Base-by-base conservation (phyloP, 2,113 vertebrate species). In the Lathamus discolor region DNA sequence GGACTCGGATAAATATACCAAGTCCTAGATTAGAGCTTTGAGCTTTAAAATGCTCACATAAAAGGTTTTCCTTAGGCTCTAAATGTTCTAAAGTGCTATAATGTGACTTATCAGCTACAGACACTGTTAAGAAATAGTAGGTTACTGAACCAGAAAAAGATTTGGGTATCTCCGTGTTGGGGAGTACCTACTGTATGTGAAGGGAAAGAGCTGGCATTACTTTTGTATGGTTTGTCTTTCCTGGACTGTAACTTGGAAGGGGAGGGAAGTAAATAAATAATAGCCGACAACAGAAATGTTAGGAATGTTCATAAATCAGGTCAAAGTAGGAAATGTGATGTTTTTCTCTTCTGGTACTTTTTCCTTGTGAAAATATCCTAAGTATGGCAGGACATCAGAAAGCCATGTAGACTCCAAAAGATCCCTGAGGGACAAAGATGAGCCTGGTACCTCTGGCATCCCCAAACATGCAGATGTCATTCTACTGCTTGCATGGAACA, bases 1-100 rank as follows among this genome's bases (percentile, higher is more conserved):
- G 86, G 92, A 90, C 88, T 62, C 96, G 89, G 96, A 97, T 98
- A 98, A 98, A 98, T 98, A 98, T 97, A 98, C 96, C 96, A 97
- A 96, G 97, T 93, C 97, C 72, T 93, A 96, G 97, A 97, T 98
- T 97, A 98, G 97, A 96, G 96, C 95, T 97, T 95, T 93, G 93
- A 97, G 97, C 95, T 98, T 97, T 95, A 96, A 97, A 98, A 97
- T 96, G 97, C 93, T 96, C 91, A 75, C 90, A 95, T 96, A 96
- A 93, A 97, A 97, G 95, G 52, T 93, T 97, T 92, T 93, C 80
- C 84, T 84, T 94, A 90, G 89, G 67, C 80, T 95, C 69, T 95
- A 94, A 92, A 93, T 93, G 91, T 97, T 97, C 90, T 69, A 49
- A 97, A 97, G 89, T 86, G 91, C 93, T 97, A 11, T 96, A 95